These are phyloP conservation scores for Anser brachyrhynchus DNA, from an alignment of 2,113 vertebrate species.

Conservation along the genomic window DNA sequence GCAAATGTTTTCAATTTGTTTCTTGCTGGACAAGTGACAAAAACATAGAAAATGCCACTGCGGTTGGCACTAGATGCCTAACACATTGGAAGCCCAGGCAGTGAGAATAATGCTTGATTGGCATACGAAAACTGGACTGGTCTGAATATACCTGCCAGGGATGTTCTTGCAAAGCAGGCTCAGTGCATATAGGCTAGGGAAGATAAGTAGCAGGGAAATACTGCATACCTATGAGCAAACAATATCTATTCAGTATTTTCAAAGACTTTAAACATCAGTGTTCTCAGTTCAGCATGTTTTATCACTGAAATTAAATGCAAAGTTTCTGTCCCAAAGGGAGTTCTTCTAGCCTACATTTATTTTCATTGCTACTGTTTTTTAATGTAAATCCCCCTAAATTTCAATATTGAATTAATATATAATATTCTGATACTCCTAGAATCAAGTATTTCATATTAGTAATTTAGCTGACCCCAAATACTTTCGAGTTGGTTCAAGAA, in stretches of 20 bases:
- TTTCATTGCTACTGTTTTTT: neutral
- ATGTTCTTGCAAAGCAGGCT: neutral
- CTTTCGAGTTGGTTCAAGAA: neutral
- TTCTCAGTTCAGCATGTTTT: neutral
- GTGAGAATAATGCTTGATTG: neutral
- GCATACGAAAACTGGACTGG: neutral
- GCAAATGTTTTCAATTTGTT: neutral
- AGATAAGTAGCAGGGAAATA: neutral
- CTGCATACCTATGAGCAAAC: neutral
- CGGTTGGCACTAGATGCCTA: neutral
- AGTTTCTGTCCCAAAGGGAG: neutral
- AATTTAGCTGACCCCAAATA: neutral
- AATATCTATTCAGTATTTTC: neutral
- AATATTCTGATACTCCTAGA: neutral
- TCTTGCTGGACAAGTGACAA: neutral
- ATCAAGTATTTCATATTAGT: neutral
- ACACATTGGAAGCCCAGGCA: neutral
- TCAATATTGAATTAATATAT: neutral
- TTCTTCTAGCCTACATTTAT: neutral
- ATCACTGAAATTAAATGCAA: neutral
- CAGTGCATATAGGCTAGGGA: neutral
- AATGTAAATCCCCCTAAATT: neutral
- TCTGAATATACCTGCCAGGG: neutral
- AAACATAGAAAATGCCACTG: fast-evolving
- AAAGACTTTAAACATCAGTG: neutral